Conservation (phyloP, 2,888 invertebrate species). For the Oscheius onirici region DNA sequence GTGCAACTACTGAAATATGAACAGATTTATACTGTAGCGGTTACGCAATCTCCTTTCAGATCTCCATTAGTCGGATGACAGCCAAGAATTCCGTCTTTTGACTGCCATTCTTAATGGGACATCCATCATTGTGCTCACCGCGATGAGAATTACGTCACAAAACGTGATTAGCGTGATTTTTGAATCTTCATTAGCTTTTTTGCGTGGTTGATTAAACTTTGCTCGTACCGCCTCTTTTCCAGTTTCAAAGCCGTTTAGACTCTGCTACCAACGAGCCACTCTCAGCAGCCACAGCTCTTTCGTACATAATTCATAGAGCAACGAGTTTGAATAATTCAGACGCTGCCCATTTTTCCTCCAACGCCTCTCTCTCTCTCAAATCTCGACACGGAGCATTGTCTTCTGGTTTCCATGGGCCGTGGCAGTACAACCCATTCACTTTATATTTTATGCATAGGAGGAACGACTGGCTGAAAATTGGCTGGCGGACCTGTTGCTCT, state of each 20-base stretch:
- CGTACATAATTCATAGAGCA: slow-evolving; percentile 30
- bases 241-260: neutral
- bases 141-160: neutral
- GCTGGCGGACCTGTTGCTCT: too few species aligned
- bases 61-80: neutral
- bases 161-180: neutral
- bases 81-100: neutral
- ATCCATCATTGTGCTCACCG: neutral
- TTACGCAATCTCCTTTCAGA: too few species aligned
- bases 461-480: too few species aligned
- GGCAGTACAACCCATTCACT: too few species aligned
- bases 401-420: too few species aligned
- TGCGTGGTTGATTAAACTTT: neutral
- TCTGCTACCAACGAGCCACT: slow-evolving; percentile 27
- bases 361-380: neutral
- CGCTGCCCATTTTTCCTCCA: slow-evolving; percentile 29
- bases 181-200: neutral
- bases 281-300: slow-evolving; percentile 25
- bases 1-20: too few species aligned
- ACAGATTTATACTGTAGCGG: too few species aligned
- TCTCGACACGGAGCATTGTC: too few species aligned
- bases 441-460: too few species aligned
- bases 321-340: slow-evolving; percentile 26
- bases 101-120: slow-evolving; percentile 4
- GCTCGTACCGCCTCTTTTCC: neutral